Percentiles rank a stretch among this genome's conserved stretches.
These are phyloP conservation scores for Rhombomys opimus DNA, from an alignment of 2,113 vertebrate species.

Conservation along the genomic window DNA sequence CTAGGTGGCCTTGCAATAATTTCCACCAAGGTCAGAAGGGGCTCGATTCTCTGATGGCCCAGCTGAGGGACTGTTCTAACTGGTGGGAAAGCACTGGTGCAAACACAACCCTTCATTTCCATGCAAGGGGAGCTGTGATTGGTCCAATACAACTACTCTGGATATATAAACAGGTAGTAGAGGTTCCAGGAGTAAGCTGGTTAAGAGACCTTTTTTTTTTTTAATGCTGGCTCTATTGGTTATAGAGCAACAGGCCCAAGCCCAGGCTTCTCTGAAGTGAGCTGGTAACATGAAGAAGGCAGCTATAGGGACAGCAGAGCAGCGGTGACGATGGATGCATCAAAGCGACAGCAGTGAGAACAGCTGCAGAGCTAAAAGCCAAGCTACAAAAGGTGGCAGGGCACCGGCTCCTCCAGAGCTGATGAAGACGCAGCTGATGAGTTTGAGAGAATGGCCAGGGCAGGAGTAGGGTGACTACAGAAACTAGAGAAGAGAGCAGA, in stretches of 20 bases:
- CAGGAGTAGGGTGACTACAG: neutral
- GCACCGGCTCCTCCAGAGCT: neutral
- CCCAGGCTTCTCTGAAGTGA: neutral
- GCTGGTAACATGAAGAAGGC: neutral
- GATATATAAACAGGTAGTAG: too few relatives aligned
- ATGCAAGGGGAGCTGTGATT: neutral
- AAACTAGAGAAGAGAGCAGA: neutral
- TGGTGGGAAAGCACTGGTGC: neutral
- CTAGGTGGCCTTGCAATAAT: neutral
- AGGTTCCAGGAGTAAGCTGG: too few relatives aligned
- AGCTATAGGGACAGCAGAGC: neutral
- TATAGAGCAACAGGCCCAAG: neutral
- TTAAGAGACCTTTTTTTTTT: too few relatives aligned
- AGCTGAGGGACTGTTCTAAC: neutral
- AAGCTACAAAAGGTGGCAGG: neutral
- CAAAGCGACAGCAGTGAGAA: neutral
- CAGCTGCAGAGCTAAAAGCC: neutral
- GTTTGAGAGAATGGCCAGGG: neutral
- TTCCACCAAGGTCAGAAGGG: neutral
- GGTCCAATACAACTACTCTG: neutral
- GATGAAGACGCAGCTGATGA: neutral
- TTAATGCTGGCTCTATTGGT: neutral
- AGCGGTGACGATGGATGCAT: accelerated
- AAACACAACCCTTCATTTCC: neutral
- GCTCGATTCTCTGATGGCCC: too few relatives aligned